Evolutionary conservation across 1,140 invertebrate species (phyloP).

Genomic region (Sarcophaga bullata): DNA sequence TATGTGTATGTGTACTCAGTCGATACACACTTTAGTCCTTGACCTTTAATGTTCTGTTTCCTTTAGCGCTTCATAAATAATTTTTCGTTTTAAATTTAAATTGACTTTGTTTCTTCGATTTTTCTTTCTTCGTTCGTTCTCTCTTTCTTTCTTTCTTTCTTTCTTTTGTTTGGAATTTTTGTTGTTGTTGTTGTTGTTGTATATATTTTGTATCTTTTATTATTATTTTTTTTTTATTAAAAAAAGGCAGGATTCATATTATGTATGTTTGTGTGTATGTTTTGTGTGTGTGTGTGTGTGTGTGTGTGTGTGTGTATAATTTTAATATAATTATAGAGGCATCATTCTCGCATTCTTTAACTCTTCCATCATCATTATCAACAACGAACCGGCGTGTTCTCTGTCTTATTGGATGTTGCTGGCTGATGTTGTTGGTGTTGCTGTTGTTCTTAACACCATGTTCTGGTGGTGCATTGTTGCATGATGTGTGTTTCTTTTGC

Average conservation of each 20-base stretch:
- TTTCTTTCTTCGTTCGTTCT: background rate
- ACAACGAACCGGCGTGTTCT: background rate
- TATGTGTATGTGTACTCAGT: too few species aligned
- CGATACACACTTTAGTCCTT: background rate
- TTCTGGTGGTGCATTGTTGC: background rate
- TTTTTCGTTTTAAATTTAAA: slow-evolving; percentile 11
- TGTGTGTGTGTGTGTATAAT: background rate
- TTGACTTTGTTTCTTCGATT: background rate
- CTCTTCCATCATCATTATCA: background rate
- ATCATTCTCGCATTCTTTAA: background rate
- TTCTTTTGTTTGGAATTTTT: too few species aligned
- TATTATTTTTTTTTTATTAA: too few species aligned
- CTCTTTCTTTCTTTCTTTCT: too few species aligned
- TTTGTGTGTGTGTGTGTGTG: background rate
- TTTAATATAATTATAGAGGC: slow-evolving; percentile 5
- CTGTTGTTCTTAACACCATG: background rate
- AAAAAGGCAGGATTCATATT: too few species aligned
- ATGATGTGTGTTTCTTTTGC: background rate
- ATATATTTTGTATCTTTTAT: too few species aligned
- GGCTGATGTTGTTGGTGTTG: background rate
- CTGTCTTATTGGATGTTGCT: too few species aligned
- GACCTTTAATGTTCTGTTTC: background rate
- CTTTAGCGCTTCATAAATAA: background rate
- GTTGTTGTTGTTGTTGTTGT: too few species aligned
- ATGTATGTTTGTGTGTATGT: too few species aligned